These are phyloP conservation scores for Fragum sueziense DNA, from an alignment of 2,888 invertebrate species.

Conservation along the genomic window DNA sequence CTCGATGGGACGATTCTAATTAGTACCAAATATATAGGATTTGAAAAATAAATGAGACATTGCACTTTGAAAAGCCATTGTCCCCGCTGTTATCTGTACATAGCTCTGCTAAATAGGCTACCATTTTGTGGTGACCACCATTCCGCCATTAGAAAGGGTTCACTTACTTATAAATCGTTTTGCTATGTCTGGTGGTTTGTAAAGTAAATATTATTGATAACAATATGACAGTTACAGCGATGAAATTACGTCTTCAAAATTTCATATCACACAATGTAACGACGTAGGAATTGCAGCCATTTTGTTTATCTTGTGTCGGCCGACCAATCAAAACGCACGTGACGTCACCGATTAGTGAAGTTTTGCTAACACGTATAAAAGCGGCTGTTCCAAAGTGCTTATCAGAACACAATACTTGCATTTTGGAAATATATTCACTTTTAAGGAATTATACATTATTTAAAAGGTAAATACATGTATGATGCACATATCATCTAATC, in stretches of 20 bases:
- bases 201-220: slow-evolving; percentile 25
- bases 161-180: slow-evolving; percentile 16
- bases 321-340: slow-evolving; percentile 5
- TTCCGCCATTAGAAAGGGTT: not conserved
- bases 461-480: too few species aligned
- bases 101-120: too few species aligned
- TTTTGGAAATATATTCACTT: too few species aligned
- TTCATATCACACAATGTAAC: slow-evolving; percentile 1
- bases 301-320: not conserved
- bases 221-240: not conserved
- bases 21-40: too few species aligned
- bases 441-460: too few species aligned
- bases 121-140: not conserved
- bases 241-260: slow-evolving; percentile 4
- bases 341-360: slow-evolving; percentile 1
- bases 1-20: too few species aligned
- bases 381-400: not conserved
- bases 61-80: too few species aligned
- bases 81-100: too few species aligned
- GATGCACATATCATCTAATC: too few species aligned
- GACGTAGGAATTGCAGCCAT: slow-evolving; percentile 2
- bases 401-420: too few species aligned
- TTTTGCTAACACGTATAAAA: slow-evolving; percentile 5
- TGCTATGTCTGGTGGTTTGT: not conserved
- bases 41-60: too few species aligned